Evolutionary conservation across 1,140 invertebrate species (phyloP).

Genomic region (Ostrea edulis): DNA sequence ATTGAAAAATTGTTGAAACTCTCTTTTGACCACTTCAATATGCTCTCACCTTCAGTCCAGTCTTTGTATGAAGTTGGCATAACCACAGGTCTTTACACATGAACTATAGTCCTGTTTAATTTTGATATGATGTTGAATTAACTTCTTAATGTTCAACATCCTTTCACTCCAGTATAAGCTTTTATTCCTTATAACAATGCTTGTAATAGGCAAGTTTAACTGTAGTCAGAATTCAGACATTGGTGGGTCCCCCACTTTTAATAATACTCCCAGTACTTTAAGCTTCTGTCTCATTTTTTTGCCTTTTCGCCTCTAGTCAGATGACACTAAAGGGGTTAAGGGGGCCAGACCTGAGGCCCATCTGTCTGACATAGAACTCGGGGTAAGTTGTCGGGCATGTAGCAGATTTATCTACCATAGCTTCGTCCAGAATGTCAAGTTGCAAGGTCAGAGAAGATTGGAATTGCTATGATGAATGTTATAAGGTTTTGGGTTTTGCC

Average conservation of each 20-base stretch:
- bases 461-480: background rate
- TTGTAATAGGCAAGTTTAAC: background rate
- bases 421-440: slow-evolving; percentile 30
- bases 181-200: too few relatives aligned
- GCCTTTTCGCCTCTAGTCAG: slow-evolving; percentile 30
- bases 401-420: background rate
- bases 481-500: background rate
- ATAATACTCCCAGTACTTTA: background rate
- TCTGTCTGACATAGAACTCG: slow-evolving; percentile 38
- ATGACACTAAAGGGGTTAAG: slow-evolving; percentile 24
- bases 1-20: too few relatives aligned
- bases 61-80: too few relatives aligned
- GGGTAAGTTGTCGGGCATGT: slow-evolving; percentile 36
- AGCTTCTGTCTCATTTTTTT: slow-evolving; percentile 29
- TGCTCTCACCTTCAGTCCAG: too few relatives aligned
- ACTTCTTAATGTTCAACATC: too few relatives aligned
- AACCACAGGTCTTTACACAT: too few relatives aligned
- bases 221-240: slow-evolving; percentile 5
- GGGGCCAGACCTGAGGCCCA: slow-evolving; percentile 33
- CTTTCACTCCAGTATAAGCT: too few relatives aligned
- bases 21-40: too few relatives aligned
- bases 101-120: too few relatives aligned
- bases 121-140: too few relatives aligned
- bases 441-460: background rate
- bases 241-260: slow-evolving; percentile 2